Percentiles rank a stretch among this genome's conserved stretches.
Conservation (phyloP, 1,140 invertebrate genomes). For the Drosophila pandora region DNA sequence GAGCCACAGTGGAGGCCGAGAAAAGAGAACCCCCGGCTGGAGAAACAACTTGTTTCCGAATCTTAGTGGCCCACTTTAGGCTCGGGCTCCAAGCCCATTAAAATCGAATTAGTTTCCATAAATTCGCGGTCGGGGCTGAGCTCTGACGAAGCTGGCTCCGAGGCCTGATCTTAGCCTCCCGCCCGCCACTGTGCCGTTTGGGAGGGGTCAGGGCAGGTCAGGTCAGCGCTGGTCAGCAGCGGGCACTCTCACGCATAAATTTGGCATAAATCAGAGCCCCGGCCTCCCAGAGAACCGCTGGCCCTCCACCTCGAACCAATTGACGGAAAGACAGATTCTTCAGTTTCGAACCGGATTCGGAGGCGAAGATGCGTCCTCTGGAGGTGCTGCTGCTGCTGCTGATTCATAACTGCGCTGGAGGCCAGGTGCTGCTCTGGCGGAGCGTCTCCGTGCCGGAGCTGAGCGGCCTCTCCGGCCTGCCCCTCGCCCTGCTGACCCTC, state of each 20-base stretch:
- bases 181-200: constrained; percentile 12
- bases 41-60: not conserved
- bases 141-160: not conserved
- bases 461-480: constrained; percentile 25
- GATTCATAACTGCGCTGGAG: not conserved
- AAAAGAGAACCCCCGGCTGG: not conserved
- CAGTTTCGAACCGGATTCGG: not conserved
- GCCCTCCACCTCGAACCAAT: not conserved
- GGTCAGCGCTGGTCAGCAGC: constrained; percentile 14
- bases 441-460: constrained; percentile 58
- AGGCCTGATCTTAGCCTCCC: not conserved
- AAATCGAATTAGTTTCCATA: not conserved
- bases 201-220: constrained; percentile 28
- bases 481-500: constrained; percentile 48
- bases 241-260: constrained; percentile 64
- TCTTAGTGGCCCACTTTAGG: too few species aligned
- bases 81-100: not conserved
- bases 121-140: not conserved
- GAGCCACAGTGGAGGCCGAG: not conserved
- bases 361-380: constrained; percentile 25
- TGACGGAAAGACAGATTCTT: not conserved
- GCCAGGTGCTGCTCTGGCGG: constrained; percentile 51
- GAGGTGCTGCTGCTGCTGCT: constrained; percentile 15
- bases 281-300: constrained; percentile 3
- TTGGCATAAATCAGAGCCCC: constrained; percentile 57